phyloP scores from a whole-genome alignment of 2,797 vertebrate genomes.

The Smutsia temminckii region DNA sequence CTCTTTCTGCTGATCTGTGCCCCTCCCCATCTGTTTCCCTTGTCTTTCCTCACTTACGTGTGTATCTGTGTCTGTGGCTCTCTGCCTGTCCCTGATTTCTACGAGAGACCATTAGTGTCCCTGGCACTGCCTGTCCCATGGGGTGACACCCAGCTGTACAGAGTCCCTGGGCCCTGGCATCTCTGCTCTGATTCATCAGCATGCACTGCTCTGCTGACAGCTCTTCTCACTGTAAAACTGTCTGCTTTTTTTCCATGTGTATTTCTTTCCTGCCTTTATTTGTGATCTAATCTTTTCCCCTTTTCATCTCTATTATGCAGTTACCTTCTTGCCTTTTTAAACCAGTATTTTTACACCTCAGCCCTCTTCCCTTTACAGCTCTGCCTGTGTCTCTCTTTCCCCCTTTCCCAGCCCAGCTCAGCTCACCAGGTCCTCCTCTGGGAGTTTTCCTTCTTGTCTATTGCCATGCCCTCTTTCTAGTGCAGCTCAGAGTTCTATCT shows the following conservation, averaged over 20 bases:
- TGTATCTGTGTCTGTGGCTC: slow-evolving; percentile 49
- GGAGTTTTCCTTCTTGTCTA: slow-evolving; percentile 67
- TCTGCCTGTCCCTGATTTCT: slow-evolving; percentile 41
- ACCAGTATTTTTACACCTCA: background rate
- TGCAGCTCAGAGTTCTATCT: slow-evolving; percentile 50
- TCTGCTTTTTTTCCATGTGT: slow-evolving; percentile 37
- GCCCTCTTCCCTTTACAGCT: slow-evolving; percentile 49
- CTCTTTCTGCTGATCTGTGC: background rate
- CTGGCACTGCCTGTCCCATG: slow-evolving; percentile 62
- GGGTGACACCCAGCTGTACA: slow-evolving; percentile 42
- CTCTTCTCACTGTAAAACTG: slow-evolving; percentile 38
- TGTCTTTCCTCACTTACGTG: slow-evolving; percentile 28
- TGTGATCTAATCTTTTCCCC: slow-evolving; percentile 51
- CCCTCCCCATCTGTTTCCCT: background rate
- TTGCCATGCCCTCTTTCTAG: slow-evolving; percentile 64
- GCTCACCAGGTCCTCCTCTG: slow-evolving; percentile 63
- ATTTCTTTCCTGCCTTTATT: background rate
- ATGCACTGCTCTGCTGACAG: slow-evolving; percentile 57
- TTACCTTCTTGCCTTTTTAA: slow-evolving; percentile 65
- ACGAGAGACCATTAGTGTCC: slow-evolving; percentile 63
- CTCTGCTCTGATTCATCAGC: slow-evolving; percentile 69
- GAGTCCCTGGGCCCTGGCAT: slow-evolving; percentile 48
- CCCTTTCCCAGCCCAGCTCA: slow-evolving; percentile 59
- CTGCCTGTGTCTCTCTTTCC: background rate
- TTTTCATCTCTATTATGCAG: slow-evolving; percentile 36